Percentiles rank a stretch among this genome's conserved stretches.
phyloP scores from a whole-genome alignment of 2,888 invertebrate species.

The Ophion obscuratus region DNA sequence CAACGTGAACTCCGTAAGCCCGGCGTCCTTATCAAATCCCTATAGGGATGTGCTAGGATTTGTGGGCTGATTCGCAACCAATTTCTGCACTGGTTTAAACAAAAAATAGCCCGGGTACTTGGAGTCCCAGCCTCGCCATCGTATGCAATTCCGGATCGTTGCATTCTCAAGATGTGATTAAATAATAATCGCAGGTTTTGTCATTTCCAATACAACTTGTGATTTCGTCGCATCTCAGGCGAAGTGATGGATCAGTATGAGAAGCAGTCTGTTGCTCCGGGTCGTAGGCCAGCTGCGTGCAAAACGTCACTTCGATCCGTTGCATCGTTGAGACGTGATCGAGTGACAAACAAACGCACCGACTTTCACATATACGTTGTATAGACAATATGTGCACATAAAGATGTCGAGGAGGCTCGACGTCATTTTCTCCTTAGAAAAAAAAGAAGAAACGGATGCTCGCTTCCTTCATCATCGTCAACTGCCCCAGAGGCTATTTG shows the following conservation, averaged over 20 bases:
- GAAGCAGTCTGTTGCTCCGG: neutral
- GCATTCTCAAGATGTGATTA: too few species aligned
- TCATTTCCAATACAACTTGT: too few species aligned
- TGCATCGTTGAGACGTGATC: constrained; percentile 9
- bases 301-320: constrained; percentile 11
- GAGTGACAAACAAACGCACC: neutral
- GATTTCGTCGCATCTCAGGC: too few species aligned
- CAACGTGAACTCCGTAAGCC: too few species aligned
- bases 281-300: neutral
- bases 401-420: neutral
- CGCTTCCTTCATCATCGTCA: constrained; percentile 17
- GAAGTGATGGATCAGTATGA: neutral
- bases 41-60: too few species aligned
- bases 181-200: too few species aligned
- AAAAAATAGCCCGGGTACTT: too few species aligned
- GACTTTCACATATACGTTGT: neutral
- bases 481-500: constrained; percentile 37
- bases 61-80: too few species aligned
- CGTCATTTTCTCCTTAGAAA: neutral
- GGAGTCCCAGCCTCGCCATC: too few species aligned
- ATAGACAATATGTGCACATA: neutral
- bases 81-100: too few species aligned
- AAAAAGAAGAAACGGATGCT: constrained; percentile 6
- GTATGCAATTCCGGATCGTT: too few species aligned
- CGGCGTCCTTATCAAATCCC: too few species aligned